Evolutionary conservation across 2,888 invertebrate genomes (phyloP).

Genomic region (Watsonalla cultraria): DNA sequence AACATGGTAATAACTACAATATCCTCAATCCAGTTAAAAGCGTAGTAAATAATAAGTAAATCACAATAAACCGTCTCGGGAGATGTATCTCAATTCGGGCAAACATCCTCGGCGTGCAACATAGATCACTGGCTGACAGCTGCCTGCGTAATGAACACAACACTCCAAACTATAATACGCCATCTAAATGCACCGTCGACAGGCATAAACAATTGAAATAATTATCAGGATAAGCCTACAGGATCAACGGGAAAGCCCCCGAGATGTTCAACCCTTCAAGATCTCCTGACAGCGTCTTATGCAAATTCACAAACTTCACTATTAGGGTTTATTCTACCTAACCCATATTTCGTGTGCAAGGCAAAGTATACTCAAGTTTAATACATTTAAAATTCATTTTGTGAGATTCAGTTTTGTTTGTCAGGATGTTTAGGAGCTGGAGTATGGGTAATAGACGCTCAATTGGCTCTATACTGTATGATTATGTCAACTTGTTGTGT

Average conservation of each 20-base stretch:
- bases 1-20: too few species aligned
- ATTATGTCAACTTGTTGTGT: conserved; percentile 23
- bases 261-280: conserved; percentile 74
- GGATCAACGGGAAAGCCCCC: conserved; percentile 70
- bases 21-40: conserved; percentile 1
- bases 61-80: conserved; percentile 37
- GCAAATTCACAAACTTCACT: conserved; percentile 71
- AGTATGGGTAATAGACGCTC: conserved; percentile 55
- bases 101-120: conserved; percentile 34
- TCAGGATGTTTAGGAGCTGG: conserved; percentile 22
- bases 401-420: not conserved
- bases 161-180: conserved; percentile 74
- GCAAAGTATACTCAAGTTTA: conserved; percentile 12
- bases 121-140: conserved; percentile 65
- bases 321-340: conserved; percentile 7
- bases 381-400: conserved; percentile 13
- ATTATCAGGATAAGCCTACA: conserved; percentile 75
- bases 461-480: conserved; percentile 62
- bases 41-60: conserved; percentile 19
- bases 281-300: conserved; percentile 70
- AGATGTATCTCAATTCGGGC: conserved; percentile 52
- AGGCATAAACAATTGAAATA: conserved; percentile 79
- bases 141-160: conserved; percentile 64
- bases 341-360: not conserved
- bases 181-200: conserved; percentile 76